Base-by-base conservation (phyloP, 2,888 invertebrate species). In the Mimachlamys varia region DNA sequence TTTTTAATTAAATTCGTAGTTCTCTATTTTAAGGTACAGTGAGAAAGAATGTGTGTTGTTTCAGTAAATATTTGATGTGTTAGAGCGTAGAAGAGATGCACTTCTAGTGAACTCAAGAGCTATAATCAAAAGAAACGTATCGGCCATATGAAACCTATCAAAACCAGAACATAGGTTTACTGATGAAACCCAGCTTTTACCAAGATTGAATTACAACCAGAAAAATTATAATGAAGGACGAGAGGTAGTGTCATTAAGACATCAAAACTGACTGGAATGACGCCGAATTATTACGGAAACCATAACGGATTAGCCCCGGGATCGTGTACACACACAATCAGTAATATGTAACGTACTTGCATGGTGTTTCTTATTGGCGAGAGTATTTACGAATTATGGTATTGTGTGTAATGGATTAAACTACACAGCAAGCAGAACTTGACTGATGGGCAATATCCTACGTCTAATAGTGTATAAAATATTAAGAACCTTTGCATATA, bases 191-290 rank as follows among this genome's bases (percentile, higher is more conserved):
- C 76, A 76, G 33, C 33, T 76, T 76, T 76, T 33, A 33, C 76
- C 76, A 10, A 76, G 76, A 76, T 76, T 76, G 27, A 76, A 76
- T 76, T 76, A 76, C 76, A 76, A 76, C 76, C 76, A 33, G 76
- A 10, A 76, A 76, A 76, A 76, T 76, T 76, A 76, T 76, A 76
- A 76, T 27, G 33, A 33, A 76, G 33, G 76, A 76, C 76, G 27
- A 27, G 76, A 76, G 33, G 33, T 33, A 22, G 12, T 76, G 76
- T 76, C 76, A 76, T 76, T 76, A 76, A 76, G 76, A 76, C 76
- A 76, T 76, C 76, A 76, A 76, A 76, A 7, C 33, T 12, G 13
- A 17, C 33, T 3, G 76, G 33, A 76, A 76, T 33, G 76, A 76
- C 76, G 76, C 27, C 33, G 27, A 76, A 76, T 76, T 76, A 76